Base-by-base conservation (phyloP, 1,140 invertebrate species). In the Pseudomyrmex cubaensis region DNA sequence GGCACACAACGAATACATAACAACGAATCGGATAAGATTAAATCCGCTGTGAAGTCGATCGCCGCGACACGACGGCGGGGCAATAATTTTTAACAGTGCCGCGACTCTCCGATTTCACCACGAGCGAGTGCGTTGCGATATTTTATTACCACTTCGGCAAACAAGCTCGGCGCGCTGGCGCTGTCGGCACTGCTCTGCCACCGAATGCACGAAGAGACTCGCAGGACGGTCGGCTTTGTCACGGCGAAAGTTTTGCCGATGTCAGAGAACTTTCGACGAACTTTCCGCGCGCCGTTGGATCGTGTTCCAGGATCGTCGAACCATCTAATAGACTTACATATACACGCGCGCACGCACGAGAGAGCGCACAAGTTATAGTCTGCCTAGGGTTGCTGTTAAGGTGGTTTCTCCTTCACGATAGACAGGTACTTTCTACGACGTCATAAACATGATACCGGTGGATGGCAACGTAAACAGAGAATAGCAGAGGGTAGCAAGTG, bases 251-350 rank as follows among this genome's bases (percentile, higher is more conserved):
- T 87, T 88, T 85, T 17, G 59, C 52, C 82, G 67, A 80, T 86
- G 83, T 84, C 72, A 84, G 61, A 50, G 70, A 89, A 90, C 75
- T 90, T 89, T 83, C 67, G 48, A 61, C n/a, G 15, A 67, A 84
- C 67, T 83, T 87, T 56, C 64, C 56, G 56, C 56, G 20, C 70
- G 57, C 46, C 56, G 75, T 48, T 75, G 57, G 67, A 66, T 73
- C 80, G 63, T 86, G 84, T 83, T 84, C 72, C 76, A 50, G 50
- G 76, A 86, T 88, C 80, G 87, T 76, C 77, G 85, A 88, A 86
- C 87, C 84, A 75, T 86, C 84, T 90, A 89, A 90, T 89, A 85
- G 84, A 88, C 85, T 90, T 90, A 87, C 82, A 83, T 66, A 80
- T 75, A 86, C 61, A 63, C 70, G 9, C 35, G 59, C 72, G 44